These are phyloP conservation scores for Chiropotes sagulatus DNA, from an alignment of 2,797 vertebrate genomes.

Conservation along the genomic window DNA sequence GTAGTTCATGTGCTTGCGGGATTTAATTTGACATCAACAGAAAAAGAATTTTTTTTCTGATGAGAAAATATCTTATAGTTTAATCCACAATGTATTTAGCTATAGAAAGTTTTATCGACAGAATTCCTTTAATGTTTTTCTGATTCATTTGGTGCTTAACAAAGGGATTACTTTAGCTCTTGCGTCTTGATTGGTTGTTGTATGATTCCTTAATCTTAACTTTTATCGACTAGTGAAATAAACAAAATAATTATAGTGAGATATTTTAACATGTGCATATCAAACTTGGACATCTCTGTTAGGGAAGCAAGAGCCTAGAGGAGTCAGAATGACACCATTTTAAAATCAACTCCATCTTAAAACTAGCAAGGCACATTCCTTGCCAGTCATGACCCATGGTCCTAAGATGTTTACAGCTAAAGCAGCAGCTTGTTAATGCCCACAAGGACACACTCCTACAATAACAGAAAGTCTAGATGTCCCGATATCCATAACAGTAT, in stretches of 20 bases:
- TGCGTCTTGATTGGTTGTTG: not conserved
- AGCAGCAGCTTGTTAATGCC: not conserved
- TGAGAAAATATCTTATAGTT: slow-evolving; percentile 5
- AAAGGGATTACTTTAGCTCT: slow-evolving; percentile 40
- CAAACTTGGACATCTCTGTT: slow-evolving; percentile 4
- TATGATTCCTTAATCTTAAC: slow-evolving; percentile 30
- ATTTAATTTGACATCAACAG: slow-evolving; percentile 52
- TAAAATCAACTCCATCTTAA: not conserved
- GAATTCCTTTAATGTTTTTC: slow-evolving; percentile 42
- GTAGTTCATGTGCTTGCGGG: not conserved
- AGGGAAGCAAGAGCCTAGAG: not conserved
- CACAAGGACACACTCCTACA: not conserved
- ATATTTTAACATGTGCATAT: not conserved
- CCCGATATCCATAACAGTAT: not conserved
- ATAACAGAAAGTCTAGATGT: not conserved
- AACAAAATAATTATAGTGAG: slow-evolving; percentile 39
- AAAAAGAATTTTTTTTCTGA: not conserved
- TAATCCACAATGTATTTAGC: not conserved
- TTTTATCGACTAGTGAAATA: slow-evolving; percentile 7
- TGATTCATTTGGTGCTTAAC: slow-evolving; percentile 35
- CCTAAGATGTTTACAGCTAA: not conserved
- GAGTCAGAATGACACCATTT: not conserved
- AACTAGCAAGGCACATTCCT: not conserved
- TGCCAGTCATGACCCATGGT: not conserved
- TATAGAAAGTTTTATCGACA: not conserved